These are phyloP conservation scores for Campoplex capitator DNA, from an alignment of 2,888 invertebrate genomes.

Conservation along the genomic window DNA sequence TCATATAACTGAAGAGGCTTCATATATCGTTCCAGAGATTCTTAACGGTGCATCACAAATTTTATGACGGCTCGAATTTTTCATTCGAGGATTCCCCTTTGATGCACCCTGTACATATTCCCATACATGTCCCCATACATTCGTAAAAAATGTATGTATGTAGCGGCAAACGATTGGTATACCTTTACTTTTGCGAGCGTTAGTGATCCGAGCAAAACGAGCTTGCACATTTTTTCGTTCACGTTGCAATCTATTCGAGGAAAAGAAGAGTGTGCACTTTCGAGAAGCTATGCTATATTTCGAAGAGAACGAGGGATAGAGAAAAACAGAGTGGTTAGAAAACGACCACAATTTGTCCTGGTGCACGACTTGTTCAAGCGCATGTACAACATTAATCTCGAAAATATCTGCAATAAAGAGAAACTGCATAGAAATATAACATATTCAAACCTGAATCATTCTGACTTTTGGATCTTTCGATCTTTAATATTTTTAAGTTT, in stretches of 20 bases:
- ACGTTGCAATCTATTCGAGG: constrained; percentile 43
- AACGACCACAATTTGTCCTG: constrained; percentile 50
- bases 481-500: background rate
- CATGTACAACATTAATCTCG: constrained; percentile 43
- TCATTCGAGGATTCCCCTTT: background rate
- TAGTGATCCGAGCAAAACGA: constrained; percentile 30
- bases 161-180: background rate
- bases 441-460: constrained; percentile 4
- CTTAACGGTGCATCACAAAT: background rate
- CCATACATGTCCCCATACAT: background rate
- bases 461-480: background rate
- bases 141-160: constrained; percentile 17
- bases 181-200: constrained; percentile 2
- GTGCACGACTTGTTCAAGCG: constrained; percentile 34
- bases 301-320: background rate
- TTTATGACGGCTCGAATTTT: background rate
- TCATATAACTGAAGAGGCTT: too few species aligned
- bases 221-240: constrained; percentile 56
- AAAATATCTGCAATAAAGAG: constrained; percentile 24
- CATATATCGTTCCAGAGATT: too few species aligned
- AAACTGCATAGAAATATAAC: constrained; percentile 7
- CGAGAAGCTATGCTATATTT: constrained; percentile 15
- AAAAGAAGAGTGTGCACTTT: constrained; percentile 28
- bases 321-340: constrained; percentile 27
- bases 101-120: background rate